Percentiles rank a stretch among this genome's conserved stretches.
Conservation (phyloP, 2,888 invertebrate genomes). For the Alsophila aescularia region DNA sequence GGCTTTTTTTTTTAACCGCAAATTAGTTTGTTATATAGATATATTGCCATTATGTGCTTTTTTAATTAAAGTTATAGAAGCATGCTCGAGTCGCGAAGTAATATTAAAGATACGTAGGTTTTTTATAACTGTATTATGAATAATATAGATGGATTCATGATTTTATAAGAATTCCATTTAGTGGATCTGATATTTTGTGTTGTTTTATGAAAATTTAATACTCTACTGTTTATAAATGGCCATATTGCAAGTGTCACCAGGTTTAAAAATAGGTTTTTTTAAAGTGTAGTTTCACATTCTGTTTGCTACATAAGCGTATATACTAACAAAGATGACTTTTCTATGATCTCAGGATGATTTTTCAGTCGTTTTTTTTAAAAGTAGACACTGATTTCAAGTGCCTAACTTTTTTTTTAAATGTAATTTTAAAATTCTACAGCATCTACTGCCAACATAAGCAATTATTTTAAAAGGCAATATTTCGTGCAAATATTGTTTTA, state of each 20-base stretch:
- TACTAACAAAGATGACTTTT: neutral
- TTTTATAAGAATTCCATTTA: conserved; percentile 21
- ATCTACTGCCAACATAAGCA: neutral
- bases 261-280: neutral
- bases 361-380: neutral
- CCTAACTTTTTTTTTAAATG: neutral
- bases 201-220: neutral
- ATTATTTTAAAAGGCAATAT: conserved; percentile 5
- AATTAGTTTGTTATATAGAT: conserved; percentile 22
- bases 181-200: conserved; percentile 14
- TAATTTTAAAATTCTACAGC: neutral
- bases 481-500: neutral
- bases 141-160: conserved; percentile 13
- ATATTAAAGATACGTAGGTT: conserved; percentile 10
- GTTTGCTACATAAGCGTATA: neutral
- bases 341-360: neutral
- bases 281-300: neutral
- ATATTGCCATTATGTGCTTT: conserved; percentile 29
- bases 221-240: neutral
- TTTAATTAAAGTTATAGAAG: conserved; percentile 15
- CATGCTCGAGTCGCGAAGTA: conserved; percentile 16
- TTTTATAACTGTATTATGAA: conserved; percentile 16
- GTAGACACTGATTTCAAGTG: neutral
- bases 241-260: neutral
- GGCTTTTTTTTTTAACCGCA: conserved; percentile 25